Evolutionary conservation across 2,113 vertebrate genomes (phyloP).

Genomic region (Lontra canadensis): DNA sequence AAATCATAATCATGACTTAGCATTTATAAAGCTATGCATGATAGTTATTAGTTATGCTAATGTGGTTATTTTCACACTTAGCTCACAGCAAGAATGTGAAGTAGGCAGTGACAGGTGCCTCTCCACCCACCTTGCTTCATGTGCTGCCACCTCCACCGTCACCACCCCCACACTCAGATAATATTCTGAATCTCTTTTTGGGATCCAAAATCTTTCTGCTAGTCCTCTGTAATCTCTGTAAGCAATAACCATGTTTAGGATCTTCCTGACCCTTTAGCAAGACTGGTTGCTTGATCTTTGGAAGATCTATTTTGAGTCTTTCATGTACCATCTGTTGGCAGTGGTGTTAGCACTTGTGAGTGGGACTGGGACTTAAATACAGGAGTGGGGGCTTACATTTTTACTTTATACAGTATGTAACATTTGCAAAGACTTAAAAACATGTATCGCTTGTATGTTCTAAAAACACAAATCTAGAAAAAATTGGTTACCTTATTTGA

Average conservation of each 20-base stretch:
- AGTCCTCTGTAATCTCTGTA: background rate
- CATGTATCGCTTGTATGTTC: conserved; percentile 13
- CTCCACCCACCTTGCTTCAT: conserved; percentile 41
- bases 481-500: conserved; percentile 26
- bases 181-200: background rate
- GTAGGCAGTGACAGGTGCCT: conserved; percentile 46
- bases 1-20: conserved; percentile 58
- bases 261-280: background rate
- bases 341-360: background rate
- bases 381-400: background rate
- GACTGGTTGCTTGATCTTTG: background rate
- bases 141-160: background rate
- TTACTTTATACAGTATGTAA: background rate
- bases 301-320: conserved; percentile 11
- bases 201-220: background rate
- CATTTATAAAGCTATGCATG: conserved; percentile 52
- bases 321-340: conserved; percentile 18
- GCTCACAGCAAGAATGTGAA: conserved; percentile 48
- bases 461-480: conserved; percentile 34
- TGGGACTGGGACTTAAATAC: background rate
- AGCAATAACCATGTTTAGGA: background rate
- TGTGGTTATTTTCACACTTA: conserved; percentile 64
- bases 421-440: background rate
- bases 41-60: conserved; percentile 67
- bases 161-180: background rate